These are phyloP conservation scores for Xylocopa sonorina DNA, from an alignment of 1,140 invertebrate genomes.

Conservation along the genomic window DNA sequence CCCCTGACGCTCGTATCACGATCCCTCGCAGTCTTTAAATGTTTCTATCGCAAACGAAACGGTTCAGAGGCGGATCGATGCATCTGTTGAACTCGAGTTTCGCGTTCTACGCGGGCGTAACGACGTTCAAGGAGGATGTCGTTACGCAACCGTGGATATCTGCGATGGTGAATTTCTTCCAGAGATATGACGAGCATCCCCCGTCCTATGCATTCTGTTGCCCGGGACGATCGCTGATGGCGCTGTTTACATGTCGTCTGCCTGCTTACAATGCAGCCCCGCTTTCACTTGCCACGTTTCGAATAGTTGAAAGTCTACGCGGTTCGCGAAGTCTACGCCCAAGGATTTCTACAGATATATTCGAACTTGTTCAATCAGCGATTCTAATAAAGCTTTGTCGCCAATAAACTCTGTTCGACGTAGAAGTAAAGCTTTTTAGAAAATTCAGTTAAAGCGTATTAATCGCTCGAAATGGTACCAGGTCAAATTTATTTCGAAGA, in stretches of 20 bases:
- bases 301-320: slow-evolving; percentile 18
- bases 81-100: no score
- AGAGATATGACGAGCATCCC: neutral
- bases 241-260: slow-evolving; percentile 10
- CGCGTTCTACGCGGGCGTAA: no score
- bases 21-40: no score
- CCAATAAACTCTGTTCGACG: no score
- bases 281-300: slow-evolving; percentile 16
- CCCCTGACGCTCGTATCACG: no score
- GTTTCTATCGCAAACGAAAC: no score
- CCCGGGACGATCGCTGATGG: neutral
- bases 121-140: neutral
- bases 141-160: neutral
- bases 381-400: no score
- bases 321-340: neutral
- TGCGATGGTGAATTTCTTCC: neutral
- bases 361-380: no score
- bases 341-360: neutral
- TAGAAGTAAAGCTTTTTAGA: no score
- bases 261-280: neutral
- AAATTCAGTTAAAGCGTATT: neutral
- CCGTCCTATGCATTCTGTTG: neutral
- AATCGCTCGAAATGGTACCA: neutral
- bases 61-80: no score
- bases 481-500: neutral